Percentiles rank a stretch among this genome's conserved stretches.
These are phyloP conservation scores for Colaptes auratus DNA, from an alignment of 2,113 vertebrate species.

Conservation along the genomic window DNA sequence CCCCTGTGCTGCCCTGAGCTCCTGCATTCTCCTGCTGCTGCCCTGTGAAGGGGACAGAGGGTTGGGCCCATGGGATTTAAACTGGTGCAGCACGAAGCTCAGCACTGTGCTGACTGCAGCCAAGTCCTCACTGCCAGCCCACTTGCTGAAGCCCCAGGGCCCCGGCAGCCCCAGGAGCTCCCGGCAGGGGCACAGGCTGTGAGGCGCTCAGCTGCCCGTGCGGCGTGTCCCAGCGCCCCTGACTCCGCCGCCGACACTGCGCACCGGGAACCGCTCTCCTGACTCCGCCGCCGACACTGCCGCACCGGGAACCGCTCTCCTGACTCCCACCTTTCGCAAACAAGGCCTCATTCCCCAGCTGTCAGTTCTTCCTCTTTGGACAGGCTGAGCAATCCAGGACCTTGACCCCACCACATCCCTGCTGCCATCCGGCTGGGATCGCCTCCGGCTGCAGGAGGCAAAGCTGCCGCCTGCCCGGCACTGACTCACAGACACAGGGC, in stretches of 20 bases:
- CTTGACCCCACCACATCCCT: fast-evolving
- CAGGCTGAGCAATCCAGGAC: fast-evolving
- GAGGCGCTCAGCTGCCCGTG: background rate
- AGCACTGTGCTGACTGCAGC: fast-evolving
- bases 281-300: background rate
- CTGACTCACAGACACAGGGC: background rate
- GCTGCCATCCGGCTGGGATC: fast-evolving
- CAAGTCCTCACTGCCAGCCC: fast-evolving
- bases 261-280: fast-evolving
- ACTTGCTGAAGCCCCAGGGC: background rate
- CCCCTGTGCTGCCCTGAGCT: background rate
- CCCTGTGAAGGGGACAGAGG: fast-evolving
- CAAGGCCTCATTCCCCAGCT: background rate
- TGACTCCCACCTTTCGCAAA: background rate
- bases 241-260: fast-evolving
- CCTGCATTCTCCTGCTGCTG: background rate
- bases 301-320: fast-evolving
- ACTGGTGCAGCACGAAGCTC: fast-evolving
- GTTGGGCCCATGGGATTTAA: fast-evolving
- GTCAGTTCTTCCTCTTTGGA: background rate
- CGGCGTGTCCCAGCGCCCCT: background rate
- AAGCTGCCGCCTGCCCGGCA: fast-evolving
- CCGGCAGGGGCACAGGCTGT: fast-evolving
- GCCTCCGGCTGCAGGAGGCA: background rate
- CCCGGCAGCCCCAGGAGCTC: background rate